Percentiles rank a stretch among this genome's conserved stretches.
phyloP scores from a whole-genome alignment of 2,797 vertebrate genomes.

The Halcyon chelicuti region DNA sequence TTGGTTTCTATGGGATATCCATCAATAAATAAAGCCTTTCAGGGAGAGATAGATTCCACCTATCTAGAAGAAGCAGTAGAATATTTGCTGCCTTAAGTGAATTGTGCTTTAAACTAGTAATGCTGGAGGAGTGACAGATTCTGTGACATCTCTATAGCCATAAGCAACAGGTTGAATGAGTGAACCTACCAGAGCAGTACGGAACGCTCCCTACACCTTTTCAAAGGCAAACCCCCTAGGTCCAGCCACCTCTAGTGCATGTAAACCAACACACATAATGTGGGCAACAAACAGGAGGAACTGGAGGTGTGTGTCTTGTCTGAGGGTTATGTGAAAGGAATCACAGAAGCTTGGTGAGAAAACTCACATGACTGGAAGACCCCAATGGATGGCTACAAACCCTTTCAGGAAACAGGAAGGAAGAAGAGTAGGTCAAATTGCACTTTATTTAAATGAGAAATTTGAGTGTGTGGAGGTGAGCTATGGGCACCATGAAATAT shows the following conservation, averaged over 20 bases:
- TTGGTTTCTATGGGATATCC: not conserved
- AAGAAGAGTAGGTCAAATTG: not conserved
- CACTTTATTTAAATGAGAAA: not conserved
- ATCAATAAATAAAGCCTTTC: not conserved
- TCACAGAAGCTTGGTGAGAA: not conserved
- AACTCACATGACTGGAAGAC: not conserved
- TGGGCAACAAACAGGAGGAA: not conserved
- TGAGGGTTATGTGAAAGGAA: not conserved
- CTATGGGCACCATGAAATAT: not conserved
- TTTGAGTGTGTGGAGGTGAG: not conserved
- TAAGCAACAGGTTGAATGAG: not conserved
- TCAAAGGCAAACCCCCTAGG: not conserved
- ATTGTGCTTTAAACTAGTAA: not conserved
- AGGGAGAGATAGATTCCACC: not conserved
- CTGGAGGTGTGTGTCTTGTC: not conserved
- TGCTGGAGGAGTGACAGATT: not conserved
- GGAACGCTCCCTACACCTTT: not conserved
- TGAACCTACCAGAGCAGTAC: not conserved
- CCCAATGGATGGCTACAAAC: not conserved
- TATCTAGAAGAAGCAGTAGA: not conserved
- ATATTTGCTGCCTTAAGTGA: not conserved
- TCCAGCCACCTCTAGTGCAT: too few relatives aligned
- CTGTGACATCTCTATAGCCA: not conserved
- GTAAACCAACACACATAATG: rapidly evolving
- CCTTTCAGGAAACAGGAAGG: not conserved